phyloP scores from a whole-genome alignment of 2,797 vertebrate genomes.

The Stomatorhinus walkeri region DNA sequence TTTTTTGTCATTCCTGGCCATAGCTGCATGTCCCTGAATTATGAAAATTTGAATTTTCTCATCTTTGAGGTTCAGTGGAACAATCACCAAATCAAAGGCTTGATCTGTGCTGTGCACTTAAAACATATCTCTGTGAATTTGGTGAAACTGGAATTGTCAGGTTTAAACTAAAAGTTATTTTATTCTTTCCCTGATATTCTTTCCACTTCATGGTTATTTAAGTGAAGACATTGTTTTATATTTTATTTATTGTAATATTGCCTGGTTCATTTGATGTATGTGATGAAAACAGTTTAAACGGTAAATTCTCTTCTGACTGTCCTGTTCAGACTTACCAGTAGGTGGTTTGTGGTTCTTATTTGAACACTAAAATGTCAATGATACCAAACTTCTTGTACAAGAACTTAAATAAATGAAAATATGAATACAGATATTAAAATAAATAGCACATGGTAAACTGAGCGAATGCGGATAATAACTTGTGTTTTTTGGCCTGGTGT shows the following conservation, averaged over 20 bases:
- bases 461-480: conserved; percentile 23
- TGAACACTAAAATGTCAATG: conserved; percentile 74
- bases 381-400: conserved; percentile 73
- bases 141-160: conserved; percentile 51
- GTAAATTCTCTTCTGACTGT: conserved; percentile 39
- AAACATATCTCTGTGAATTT: conserved; percentile 38
- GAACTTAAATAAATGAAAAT: conserved; percentile 58
- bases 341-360: conserved; percentile 66
- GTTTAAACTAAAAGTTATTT: conserved; percentile 38
- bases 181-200: conserved; percentile 26
- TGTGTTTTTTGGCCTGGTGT: not conserved
- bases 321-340: conserved; percentile 64
- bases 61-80: conserved; percentile 11
- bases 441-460: conserved; percentile 65
- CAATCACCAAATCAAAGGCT: not conserved
- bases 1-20: not conserved
- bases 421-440: conserved; percentile 37
- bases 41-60: not conserved
- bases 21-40: conserved; percentile 7
- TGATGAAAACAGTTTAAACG: conserved; percentile 18
- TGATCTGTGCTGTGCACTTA: conserved; percentile 30
- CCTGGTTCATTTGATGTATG: conserved; percentile 54
- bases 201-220: conserved; percentile 43
- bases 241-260: conserved; percentile 54
- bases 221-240: conserved; percentile 41